These are phyloP conservation scores for Silurus glanis DNA, from an alignment of 2,113 vertebrate species.

Conservation along the genomic window DNA sequence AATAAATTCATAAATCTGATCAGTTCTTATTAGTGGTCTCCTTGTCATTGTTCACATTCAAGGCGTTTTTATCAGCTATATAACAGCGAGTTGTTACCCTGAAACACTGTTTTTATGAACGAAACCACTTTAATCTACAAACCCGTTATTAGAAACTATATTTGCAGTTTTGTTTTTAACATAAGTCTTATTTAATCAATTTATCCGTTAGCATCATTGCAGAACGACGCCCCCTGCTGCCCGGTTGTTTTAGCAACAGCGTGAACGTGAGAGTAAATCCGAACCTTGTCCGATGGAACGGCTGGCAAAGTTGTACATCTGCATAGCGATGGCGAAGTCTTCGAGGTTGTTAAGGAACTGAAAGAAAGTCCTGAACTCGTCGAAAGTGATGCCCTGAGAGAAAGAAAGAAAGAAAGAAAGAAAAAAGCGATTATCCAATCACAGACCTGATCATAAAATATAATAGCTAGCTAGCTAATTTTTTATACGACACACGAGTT, in stretches of 20 bases:
- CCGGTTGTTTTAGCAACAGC: neutral
- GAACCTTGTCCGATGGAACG: conserved; percentile 96
- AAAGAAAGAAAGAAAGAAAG: too few species aligned
- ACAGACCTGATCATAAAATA: neutral
- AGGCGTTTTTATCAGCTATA: neutral
- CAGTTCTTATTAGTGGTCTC: too few species aligned
- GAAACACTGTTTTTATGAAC: neutral
- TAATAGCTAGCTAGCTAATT: neutral
- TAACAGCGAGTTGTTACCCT: neutral
- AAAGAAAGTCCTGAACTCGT: conserved; percentile 98
- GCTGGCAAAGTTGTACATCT: conserved; percentile 99
- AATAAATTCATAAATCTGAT: neutral
- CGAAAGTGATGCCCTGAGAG: conserved; percentile 93
- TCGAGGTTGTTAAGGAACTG: conserved; percentile 99
- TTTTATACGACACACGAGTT: too few species aligned
- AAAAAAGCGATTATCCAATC: neutral
- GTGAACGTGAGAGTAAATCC: neutral
- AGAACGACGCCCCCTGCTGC: neutral
- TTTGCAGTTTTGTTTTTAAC: too few species aligned
- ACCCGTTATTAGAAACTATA: neutral
- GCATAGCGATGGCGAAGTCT: conserved; percentile 97
- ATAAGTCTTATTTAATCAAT: neutral
- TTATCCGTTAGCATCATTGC: neutral
- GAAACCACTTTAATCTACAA: neutral
- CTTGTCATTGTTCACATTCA: neutral